Evolutionary conservation across 1,140 invertebrate genomes (phyloP).

Genomic region (Brachionus sp.): DNA sequence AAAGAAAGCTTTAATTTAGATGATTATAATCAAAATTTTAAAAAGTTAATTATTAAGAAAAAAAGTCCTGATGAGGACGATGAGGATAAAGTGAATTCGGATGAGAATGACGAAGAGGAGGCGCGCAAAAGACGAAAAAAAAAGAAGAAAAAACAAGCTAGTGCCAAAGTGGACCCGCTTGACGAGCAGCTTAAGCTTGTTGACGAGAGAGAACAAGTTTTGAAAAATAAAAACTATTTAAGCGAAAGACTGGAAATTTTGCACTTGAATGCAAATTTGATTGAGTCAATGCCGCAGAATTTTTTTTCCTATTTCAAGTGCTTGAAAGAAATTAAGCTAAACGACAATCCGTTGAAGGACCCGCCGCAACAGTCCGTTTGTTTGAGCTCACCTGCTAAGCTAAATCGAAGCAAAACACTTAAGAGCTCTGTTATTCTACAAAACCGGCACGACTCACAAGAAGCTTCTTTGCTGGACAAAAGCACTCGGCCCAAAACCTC

Average conservation of each 20-base stretch:
- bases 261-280: conserved; percentile 14
- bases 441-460: too few relatives aligned
- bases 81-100: background rate
- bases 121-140: background rate
- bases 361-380: conserved; percentile 34
- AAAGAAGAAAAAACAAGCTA: background rate
- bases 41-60: background rate
- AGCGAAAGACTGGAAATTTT: background rate
- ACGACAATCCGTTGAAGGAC: conserved; percentile 28
- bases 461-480: background rate
- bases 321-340: conserved; percentile 7
- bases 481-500: background rate
- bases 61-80: background rate
- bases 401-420: background rate
- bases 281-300: conserved; percentile 9
- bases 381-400: background rate
- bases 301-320: conserved; percentile 3
- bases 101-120: background rate
- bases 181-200: background rate
- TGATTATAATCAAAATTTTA: background rate
- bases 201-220: background rate
- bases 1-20: background rate
- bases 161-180: background rate
- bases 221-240: background rate
- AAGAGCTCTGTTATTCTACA: background rate